These are phyloP conservation scores for Sarcophilus harrisii DNA, from an alignment of 2,797 vertebrate species.

Conservation along the genomic window DNA sequence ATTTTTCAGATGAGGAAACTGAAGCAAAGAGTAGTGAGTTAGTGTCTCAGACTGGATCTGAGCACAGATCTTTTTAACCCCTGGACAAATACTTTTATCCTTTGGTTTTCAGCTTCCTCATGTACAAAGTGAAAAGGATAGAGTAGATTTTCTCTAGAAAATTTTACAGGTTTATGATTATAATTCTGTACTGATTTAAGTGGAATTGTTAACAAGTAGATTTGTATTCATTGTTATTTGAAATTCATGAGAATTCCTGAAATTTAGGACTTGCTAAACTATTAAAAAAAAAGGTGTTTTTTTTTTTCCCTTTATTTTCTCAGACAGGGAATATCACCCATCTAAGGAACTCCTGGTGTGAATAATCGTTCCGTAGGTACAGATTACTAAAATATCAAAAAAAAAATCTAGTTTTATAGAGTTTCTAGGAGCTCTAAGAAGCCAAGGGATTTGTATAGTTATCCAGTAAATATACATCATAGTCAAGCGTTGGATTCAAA, in stretches of 20 bases:
- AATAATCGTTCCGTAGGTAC: not conserved
- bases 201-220: conserved; percentile 11
- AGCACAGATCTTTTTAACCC: not conserved
- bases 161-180: conserved; percentile 10
- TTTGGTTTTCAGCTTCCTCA: not conserved
- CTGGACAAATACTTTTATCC: not conserved
- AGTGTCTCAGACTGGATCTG: not conserved
- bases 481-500: not conserved
- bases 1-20: not conserved
- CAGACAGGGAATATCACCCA: not conserved
- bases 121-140: not conserved
- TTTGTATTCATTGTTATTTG: conserved; percentile 2
- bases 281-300: not conserved
- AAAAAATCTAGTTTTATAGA: not conserved
- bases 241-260: not conserved
- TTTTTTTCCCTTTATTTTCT: not conserved
- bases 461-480: not conserved
- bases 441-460: not conserved
- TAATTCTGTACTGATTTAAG: not conserved
- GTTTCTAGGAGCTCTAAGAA: not conserved
- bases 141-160: not conserved
- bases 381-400: not conserved
- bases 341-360: not conserved
- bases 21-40: not conserved
- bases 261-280: conserved; percentile 28